Conservation (phyloP, 37 sponge, comb jelly and placozoan genomes). For the Oopsacas minuta region DNA sequence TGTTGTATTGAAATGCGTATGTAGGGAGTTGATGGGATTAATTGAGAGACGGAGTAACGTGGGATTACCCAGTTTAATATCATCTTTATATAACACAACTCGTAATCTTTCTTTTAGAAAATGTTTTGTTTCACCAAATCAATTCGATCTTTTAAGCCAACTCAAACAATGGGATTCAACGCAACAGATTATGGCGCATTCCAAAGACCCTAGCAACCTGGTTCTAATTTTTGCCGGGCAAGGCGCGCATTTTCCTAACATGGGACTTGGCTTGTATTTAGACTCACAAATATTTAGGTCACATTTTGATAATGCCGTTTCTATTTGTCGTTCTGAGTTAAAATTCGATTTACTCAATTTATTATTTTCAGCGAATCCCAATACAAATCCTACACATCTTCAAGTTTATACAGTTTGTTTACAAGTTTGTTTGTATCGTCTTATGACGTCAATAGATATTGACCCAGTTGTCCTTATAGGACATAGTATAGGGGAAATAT, state of each 20-base stretch:
- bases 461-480: neutral
- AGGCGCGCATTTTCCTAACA: neutral
- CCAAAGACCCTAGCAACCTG: neutral
- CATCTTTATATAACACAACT: neutral
- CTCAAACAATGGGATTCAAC: neutral
- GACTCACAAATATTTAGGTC: neutral
- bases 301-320: neutral
- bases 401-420: neutral
- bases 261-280: conserved; percentile 12
- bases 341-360: neutral
- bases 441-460: neutral
- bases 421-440: neutral
- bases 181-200: neutral
- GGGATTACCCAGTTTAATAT: neutral
- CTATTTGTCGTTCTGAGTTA: neutral
- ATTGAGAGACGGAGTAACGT: neutral
- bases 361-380: neutral
- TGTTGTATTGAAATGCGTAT: neutral
- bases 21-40: neutral
- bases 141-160: conserved; percentile 4
- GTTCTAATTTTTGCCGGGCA: neutral
- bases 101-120: neutral
- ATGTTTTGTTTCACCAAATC: neutral
- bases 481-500: neutral
- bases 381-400: neutral